Evolutionary conservation across 2,113 vertebrate genomes (phyloP).

Genomic region (Ailurus styani): DNA sequence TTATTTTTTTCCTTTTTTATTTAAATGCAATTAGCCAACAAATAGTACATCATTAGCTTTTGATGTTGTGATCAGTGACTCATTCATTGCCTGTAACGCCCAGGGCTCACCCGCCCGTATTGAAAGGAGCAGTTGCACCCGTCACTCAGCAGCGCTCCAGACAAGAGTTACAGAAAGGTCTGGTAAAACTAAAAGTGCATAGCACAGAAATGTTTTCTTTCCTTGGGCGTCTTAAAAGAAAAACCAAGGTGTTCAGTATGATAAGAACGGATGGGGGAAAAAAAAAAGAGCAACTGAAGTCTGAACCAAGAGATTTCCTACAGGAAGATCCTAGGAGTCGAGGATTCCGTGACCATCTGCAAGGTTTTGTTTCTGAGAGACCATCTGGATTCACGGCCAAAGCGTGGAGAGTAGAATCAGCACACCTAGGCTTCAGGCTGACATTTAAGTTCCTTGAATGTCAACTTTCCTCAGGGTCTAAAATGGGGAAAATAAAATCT

Average conservation of each 20-base stretch:
- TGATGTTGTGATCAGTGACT: background rate
- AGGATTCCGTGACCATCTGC: background rate
- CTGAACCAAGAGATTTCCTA: background rate
- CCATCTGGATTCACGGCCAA: background rate
- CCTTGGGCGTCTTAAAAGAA: background rate
- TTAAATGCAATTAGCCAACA: background rate
- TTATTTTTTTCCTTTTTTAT: background rate
- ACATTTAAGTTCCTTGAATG: slow-evolving; percentile 19
- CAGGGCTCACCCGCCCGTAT: background rate
- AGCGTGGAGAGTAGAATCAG: background rate
- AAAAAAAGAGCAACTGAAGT: background rate
- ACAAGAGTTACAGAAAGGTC: background rate
- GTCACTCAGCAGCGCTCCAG: background rate
- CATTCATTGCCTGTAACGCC: too few relatives aligned
- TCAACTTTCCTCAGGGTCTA: background rate
- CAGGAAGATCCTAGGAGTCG: background rate
- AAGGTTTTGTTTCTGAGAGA: background rate
- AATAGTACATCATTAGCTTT: background rate
- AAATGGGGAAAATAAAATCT: background rate
- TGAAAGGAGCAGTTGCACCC: background rate
- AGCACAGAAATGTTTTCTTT: background rate
- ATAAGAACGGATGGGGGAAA: background rate
- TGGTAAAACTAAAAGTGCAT: background rate
- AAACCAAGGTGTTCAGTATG: background rate
- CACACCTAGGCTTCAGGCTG: background rate